Base-by-base conservation (phyloP, 2,888 invertebrate genomes). In the Andrena trimmerana region DNA sequence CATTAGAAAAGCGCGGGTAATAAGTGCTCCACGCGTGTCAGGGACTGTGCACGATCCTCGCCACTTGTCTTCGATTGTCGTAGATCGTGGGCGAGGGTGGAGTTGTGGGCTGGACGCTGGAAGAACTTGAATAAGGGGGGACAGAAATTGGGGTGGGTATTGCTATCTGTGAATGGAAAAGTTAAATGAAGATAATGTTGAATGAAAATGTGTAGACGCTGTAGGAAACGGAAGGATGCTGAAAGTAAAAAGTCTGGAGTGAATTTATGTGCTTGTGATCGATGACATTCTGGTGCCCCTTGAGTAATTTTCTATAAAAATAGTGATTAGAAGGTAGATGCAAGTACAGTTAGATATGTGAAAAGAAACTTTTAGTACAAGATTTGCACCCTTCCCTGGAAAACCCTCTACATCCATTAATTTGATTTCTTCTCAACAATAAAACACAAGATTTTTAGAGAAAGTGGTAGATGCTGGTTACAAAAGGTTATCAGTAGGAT, bases 381-480 rank as follows among this genome's bases (percentile, higher is more conserved):
- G 16, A 42, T 0, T 42, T 42, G 42, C 42, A 42, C 13, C 13
- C 4, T 42, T 3, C 4, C 4, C 42, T 42, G 42, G 13, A 42
- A 42, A 42, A 13, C 42, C 16, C 16, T 16, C 16, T 60, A 20
- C 13, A 7, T 2, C 8, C 20, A 27, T 65, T 59, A 70, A 77
- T 63, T 65, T 31, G 24, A 70, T 69, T 70, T 77, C 36, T 65
- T 42, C 57, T 13, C 24, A 33, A 1, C 10, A 13, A 31, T 50
- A 36, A 24, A 31, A 72, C 52, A 54, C 33, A 63, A 72, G 50
- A 50, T 70, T 77, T 69, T 71, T 65, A 10, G 8, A 4, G 29
- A 5, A 54, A 54, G 31, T 54, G 29, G 20, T 68, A 65, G 69
- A 76, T 76, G 57, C 36, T 36, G 69, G 69, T 54, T 63, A 10